These are phyloP conservation scores for Drosophila borborema DNA, from an alignment of 2,888 invertebrate species.

Conservation along the genomic window DNA sequence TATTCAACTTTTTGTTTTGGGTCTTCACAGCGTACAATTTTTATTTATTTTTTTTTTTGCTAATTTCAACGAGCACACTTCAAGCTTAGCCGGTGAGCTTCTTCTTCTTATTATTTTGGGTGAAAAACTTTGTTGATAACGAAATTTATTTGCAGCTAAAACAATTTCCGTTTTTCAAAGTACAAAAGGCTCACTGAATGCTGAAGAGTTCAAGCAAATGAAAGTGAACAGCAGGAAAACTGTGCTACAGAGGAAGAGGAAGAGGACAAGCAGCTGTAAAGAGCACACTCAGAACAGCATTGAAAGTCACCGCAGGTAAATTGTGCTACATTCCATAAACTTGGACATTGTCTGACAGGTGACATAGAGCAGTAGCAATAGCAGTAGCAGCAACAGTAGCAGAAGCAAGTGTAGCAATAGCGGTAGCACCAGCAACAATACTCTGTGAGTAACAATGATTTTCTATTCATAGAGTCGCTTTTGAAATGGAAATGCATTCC, in stretches of 20 bases:
- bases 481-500: slow-evolving; percentile 68
- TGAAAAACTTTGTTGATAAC: slow-evolving; percentile 60
- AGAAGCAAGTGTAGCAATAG: neutral
- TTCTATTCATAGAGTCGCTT: slow-evolving; percentile 53
- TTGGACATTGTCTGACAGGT: slow-evolving; percentile 41
- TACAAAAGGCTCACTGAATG: slow-evolving; percentile 37
- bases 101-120: slow-evolving; percentile 8
- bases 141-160: slow-evolving; percentile 59
- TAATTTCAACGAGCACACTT: slow-evolving; percentile 17
- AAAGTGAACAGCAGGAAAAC: slow-evolving; percentile 45
- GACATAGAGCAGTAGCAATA: slow-evolving; percentile 23
- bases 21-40: slow-evolving; percentile 4
- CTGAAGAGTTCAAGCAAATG: slow-evolving; percentile 28
- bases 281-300: slow-evolving; percentile 23
- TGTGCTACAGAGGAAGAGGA: slow-evolving; percentile 1
- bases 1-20: slow-evolving; percentile 25
- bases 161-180: slow-evolving; percentile 63
- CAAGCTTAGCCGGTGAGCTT: slow-evolving; percentile 4
- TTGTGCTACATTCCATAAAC: slow-evolving; percentile 45
- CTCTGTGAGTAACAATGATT: slow-evolving; percentile 36
- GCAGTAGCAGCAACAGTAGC: neutral
- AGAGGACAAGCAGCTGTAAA: slow-evolving; percentile 8
- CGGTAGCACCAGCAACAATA: slow-evolving; percentile 33
- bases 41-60: slow-evolving; percentile 28
- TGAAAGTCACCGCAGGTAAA: slow-evolving; percentile 44